Conservation (phyloP, 2,113 vertebrate genomes). For the Callocephalon fimbriatum region DNA sequence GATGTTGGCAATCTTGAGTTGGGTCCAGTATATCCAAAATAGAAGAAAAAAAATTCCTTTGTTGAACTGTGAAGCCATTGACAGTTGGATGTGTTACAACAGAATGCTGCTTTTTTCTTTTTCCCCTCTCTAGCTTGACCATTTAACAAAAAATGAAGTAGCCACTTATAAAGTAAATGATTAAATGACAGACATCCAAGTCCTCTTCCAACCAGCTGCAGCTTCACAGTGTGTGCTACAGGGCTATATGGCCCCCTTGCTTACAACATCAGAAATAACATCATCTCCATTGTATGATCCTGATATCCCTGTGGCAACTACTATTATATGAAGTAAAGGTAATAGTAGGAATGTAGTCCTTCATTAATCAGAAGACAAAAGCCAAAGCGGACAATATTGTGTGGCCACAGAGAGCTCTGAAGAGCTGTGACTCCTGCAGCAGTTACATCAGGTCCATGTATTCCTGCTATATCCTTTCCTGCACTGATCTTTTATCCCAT, state of each 20-base stretch:
- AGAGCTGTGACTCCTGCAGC: background rate
- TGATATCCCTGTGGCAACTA: background rate
- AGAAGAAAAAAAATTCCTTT: too few species aligned
- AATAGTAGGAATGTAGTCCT: background rate
- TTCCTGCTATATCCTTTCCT: background rate
- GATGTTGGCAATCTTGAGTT: fast-evolving
- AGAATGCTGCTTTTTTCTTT: background rate
- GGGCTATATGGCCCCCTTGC: background rate
- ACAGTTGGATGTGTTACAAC: background rate
- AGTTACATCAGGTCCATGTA: background rate
- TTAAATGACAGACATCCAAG: background rate
- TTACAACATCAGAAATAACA: background rate
- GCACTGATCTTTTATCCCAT: background rate
- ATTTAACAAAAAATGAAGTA: background rate
- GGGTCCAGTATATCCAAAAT: background rate
- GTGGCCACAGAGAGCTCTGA: background rate
- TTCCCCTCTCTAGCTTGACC: background rate
- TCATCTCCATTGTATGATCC: background rate
- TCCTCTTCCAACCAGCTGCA: background rate
- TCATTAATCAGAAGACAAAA: background rate
- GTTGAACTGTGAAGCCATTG: background rate
- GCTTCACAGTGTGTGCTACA: background rate
- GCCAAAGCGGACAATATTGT: background rate
- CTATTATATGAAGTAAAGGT: background rate
- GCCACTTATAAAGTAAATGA: background rate